A percentile compares a stretch with the other conserved stretches of the same genome.
Conservation (phyloP, 1,140 invertebrate species). For the Ephestia elutella region DNA sequence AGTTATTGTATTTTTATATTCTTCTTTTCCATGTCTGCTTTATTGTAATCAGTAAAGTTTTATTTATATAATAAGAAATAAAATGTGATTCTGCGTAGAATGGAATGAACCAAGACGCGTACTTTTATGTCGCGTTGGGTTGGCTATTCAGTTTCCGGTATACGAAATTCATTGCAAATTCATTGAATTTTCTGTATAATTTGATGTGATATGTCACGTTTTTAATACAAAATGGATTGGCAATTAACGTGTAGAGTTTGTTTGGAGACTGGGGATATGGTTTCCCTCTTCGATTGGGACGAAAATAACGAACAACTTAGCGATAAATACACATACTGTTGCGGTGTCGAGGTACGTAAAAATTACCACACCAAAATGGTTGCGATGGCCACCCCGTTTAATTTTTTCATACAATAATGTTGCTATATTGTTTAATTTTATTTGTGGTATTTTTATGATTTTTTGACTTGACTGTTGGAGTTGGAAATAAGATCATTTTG, state of each 20-base stretch:
- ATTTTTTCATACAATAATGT: conserved; percentile 67
- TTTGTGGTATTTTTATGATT: conserved; percentile 42
- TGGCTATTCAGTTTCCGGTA: conserved; percentile 34
- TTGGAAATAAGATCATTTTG: conserved; percentile 27
- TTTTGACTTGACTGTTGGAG: conserved; percentile 71
- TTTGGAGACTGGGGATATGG: conserved; percentile 72
- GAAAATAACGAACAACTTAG: conserved; percentile 74
- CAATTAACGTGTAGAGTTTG: conserved; percentile 76
- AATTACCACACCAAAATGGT: conserved; percentile 70
- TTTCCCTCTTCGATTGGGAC: conserved; percentile 74
- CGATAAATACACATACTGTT: conserved; percentile 76
- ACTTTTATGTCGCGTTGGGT: conserved; percentile 4
- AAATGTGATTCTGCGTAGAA: conserved; percentile 16
- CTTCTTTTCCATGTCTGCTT: too few species aligned
- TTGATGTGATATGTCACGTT: not conserved
- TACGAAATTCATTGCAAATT: conserved; percentile 3
- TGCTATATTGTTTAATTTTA: conserved; percentile 66
- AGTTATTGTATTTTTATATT: conserved; percentile 11
- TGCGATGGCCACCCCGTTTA: conserved; percentile 72
- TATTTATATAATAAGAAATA: too few species aligned
- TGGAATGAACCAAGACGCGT: conserved; percentile 29
- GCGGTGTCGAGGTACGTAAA: conserved; percentile 71
- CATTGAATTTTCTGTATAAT: not conserved
- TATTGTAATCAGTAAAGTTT: too few species aligned
- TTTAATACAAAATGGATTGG: conserved; percentile 69